Evolutionary conservation across 2,797 vertebrate genomes (phyloP), one percentile per base, ranked within the genome.

Genomic region (Poeciliopsis infans): DNA sequence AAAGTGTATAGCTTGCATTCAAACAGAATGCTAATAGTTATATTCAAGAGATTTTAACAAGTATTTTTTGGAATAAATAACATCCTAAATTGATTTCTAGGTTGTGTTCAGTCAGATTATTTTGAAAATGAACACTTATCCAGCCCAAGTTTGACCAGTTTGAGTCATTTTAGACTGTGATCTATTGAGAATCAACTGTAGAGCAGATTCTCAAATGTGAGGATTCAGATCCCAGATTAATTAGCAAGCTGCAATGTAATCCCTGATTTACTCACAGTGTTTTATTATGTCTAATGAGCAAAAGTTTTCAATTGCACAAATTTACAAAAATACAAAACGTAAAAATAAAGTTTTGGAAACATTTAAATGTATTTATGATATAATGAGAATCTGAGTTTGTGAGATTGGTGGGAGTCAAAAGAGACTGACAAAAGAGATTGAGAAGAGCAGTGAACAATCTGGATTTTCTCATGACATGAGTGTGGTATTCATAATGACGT

Each of bases 21-120:
- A 88, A 90, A 88, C 51, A 46, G 74, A 80, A 87, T 87, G 82
- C 85, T 80, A 83, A 86, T 83, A 83, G 57, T 75, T 45, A 12
- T 59, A 53, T 81, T 83, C 51, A 78, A 73, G 57, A 72, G 49
- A 66, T 76, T 49, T 49, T 66, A 76, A 71, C 5, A 51, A 25
- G 80, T 74, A 39, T 45, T 47, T 59, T 25, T 49, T 46, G 61
- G 66, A 81, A 51, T 74, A 82, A 72, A 59, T 15, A 46, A 51
- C 45, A 49, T n/a, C 73, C 72, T 49, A 70, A 85, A 64, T 59
- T 74, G 23, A 28, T 49, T 83, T 59, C 28, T 59, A 59, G 55
- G n/a, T 59, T 31, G 55, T 25, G 55, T 57, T 57, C n/a, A 28
- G 25, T 28, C 23, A 25, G 51, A 55, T n/a, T 59, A 28, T 59